Base-by-base conservation (phyloP, 2,888 invertebrate species). In the Diplazon laetatorius region DNA sequence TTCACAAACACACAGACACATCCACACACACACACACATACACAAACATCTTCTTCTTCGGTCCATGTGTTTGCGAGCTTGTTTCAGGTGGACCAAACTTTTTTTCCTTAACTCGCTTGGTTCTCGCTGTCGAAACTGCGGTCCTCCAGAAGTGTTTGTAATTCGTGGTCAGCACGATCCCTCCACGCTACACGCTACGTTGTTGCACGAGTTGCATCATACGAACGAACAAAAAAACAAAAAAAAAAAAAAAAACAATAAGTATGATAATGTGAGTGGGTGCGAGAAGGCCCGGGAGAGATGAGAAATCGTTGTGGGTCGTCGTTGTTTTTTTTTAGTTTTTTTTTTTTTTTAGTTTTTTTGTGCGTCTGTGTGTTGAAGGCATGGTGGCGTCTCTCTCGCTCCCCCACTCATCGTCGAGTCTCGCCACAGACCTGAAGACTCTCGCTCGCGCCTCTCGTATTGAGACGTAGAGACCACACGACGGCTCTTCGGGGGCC, bases 391-490 rank as follows among this genome's bases (percentile, higher is more conserved):
- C 70, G 63, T 35, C 18, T 46, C 59, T 71, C 46, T 71, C 14
- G 65, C 12, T 16, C 44, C 35, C 16, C 46, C 59, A 44, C 46
- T 50, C 42, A 37, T 57, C 48, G 16, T 55, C 14, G 57, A 59
- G 62, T 52, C 50, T 9, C 55, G 55, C 52, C n/a, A n/a, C n/a
- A 57, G 63, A 48, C 22, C 55, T 44, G 25, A 42, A 59, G 59
- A 65, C 62, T 69, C 50, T 73, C 46, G 20, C n/a, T 42, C 62
- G 20, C 46, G 42, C 77, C 42, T 9, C 75, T 75, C 55, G 76
- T 80, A 78, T 89, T 89, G 89, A 89, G 89, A 89, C 88, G 89
- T 89, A 78, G 66, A 71, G 87, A 88, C 86, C 87, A 86, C 89
- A 88, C 87, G 89, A 88, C 84, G 85, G 72, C 48, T 30, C 57